These are phyloP conservation scores for Agapornis roseicollis DNA, from an alignment of 2,113 vertebrate genomes.

Conservation along the genomic window DNA sequence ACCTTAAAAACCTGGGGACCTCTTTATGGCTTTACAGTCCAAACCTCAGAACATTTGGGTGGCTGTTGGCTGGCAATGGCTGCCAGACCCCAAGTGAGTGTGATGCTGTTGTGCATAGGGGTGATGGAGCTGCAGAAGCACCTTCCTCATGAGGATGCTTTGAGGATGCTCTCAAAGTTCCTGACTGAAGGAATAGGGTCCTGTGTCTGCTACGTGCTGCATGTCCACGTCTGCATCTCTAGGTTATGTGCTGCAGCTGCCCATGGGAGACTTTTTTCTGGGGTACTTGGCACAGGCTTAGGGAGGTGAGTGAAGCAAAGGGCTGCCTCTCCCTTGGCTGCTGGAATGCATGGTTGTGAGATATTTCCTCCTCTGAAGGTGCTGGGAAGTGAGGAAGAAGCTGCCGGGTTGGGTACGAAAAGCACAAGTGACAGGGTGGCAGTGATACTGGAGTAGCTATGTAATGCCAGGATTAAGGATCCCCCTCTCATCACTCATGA, in stretches of 20 bases:
- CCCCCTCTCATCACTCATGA: not conserved
- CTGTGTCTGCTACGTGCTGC: too few relatives aligned
- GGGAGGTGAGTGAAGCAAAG: rapidly evolving
- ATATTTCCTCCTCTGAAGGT: rapidly evolving
- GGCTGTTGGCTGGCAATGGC: not conserved
- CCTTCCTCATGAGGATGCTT: rapidly evolving
- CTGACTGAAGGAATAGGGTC: not conserved
- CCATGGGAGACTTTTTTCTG: not conserved
- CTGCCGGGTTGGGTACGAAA: rapidly evolving
- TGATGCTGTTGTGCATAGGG: rapidly evolving
- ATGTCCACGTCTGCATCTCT: too few relatives aligned
- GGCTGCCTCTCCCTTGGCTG: not conserved
- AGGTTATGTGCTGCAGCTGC: not conserved
- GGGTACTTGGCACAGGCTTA: not conserved
- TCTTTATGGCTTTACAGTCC: not conserved
- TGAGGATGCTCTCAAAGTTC: not conserved
- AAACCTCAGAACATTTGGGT: not conserved
- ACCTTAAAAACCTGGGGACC: not conserved
- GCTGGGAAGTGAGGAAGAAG: not conserved
- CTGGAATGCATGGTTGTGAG: rapidly evolving
- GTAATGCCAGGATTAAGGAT: not conserved
- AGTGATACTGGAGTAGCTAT: not conserved
- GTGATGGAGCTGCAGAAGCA: not conserved
- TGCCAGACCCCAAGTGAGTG: rapidly evolving
- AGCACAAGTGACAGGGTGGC: not conserved